Base-by-base conservation (phyloP, 2,797 vertebrate genomes). In the Myripristis jacobus region DNA sequence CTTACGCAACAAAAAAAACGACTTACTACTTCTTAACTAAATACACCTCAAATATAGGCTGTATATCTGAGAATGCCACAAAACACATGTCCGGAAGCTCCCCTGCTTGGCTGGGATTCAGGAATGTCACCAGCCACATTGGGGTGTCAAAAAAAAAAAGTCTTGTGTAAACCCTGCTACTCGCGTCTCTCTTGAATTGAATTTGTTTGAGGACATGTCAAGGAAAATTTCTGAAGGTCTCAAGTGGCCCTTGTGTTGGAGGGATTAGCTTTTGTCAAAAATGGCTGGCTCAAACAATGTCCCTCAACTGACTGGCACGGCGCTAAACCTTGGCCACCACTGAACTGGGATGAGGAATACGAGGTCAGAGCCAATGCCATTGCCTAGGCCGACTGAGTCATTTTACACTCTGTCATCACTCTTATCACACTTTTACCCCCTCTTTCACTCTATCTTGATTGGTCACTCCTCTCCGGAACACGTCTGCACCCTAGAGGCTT, bases 401-500 rank as follows among this genome's bases (percentile, higher is more conserved):
- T 87, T 91, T 87, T 89, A 89, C 86, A 88, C 82, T 82, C 81
- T 78, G 87, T 89, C 90, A 89, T 90, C 82, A 81, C 87, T 88
- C 88, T 91, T 92, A 91, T 90, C 90, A 78, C 84, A 79, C 52
- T 84, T 88, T 81, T 79, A 81, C 65, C 78, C 76, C 75, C 87
- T 84, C 86, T 82, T 83, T 88, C 81, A 70, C 86, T 85, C 77
- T 76, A 87, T 89, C 89, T 85, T 81, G 88, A 90, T 90, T 86
- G 87, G 89, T 88, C 90, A 87, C 88, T 90, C 79, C 80, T 88
- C 87, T 80, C 80, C 80, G 82, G 88, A 90, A 87, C 88, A 87
- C 55, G 71, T 86, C 79, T 83, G 86, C 81, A 75, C 88, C 88
- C 84, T 44, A 4, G 88, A 87, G 83, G 81, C 79, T 82, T 90